Evolutionary conservation across 2,113 vertebrate genomes (phyloP), one percentile per base, ranked within the genome.

Genomic region (Sakesphorus luctuosus): DNA sequence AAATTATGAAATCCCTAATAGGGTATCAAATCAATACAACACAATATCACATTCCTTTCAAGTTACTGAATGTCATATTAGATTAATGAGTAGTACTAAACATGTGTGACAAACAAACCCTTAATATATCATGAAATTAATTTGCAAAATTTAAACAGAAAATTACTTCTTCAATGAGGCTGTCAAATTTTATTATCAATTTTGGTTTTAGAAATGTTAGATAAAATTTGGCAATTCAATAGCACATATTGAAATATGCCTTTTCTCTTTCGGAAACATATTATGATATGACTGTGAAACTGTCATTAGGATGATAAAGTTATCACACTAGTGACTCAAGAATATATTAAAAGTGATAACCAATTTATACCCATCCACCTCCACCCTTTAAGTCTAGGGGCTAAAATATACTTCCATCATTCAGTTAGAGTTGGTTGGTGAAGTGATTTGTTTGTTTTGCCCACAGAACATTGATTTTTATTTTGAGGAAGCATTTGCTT

Each of bases 171-270:
- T 95, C 52, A 52, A 63, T 93, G 62, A 95, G 40, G 52, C 12
- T 96, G 84, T 97, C 88, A 96, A 92, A 97, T 94, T 90, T 90
- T 96, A 96, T 96, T 96, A 94, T 21, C 40, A 43, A 73, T 29
- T 96, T 69, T n/a, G 5, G 11, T 66, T 97, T 87, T 79, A 95
- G 52, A 35, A 93, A 50, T 81, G 16, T 77, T 21, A 94, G 47
- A 91, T 87, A 93, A 95, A 80, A 67, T 84, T 49, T 93, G 69
- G 59, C 43, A 94, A 87, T 94, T 84, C 20, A 87, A 71, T 65
- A 90, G 29, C 29, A 76, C 16, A 46, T 56, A 73, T 44, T 86
- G 62, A 86, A 95, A 47, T 63, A 66, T 16, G 18, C 2, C 17
- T 88, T 89, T 87, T 89, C 47, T n/a, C 36, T 36, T 75, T 81